Evolutionary conservation across 2,888 invertebrate species (phyloP).

Genomic region (Cantharis rufa): DNA sequence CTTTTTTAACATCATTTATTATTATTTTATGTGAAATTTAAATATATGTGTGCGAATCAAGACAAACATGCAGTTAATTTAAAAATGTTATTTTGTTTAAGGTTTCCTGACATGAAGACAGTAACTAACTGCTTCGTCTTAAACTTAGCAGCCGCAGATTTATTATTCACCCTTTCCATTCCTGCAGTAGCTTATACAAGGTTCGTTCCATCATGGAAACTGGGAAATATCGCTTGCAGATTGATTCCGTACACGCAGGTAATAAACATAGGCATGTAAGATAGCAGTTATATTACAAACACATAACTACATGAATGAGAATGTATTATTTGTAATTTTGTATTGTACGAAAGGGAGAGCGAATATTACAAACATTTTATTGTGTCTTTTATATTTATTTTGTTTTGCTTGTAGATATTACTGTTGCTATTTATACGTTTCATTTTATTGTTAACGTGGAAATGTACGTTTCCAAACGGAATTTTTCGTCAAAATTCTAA

Average conservation of each 20-base stretch:
- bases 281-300: not conserved
- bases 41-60: not conserved
- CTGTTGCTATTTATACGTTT: not conserved
- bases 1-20: not conserved
- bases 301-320: not conserved
- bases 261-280: constrained; percentile 28
- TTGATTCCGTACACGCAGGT: constrained; percentile 63
- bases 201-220: constrained; percentile 58
- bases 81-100: constrained; percentile 35
- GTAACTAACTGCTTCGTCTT: constrained; percentile 63
- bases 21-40: not conserved
- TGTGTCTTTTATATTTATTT: not conserved
- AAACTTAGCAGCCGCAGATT: constrained; percentile 68
- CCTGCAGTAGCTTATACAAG: constrained; percentile 61
- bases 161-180: constrained; percentile 61
- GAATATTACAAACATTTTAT: not conserved
- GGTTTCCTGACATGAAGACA: constrained; percentile 59
- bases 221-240: constrained; percentile 59
- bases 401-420: not conserved
- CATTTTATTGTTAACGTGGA: not conserved
- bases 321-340: not conserved
- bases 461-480: not conserved
- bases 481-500: not conserved
- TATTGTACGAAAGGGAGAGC: not conserved
- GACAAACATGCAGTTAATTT: not conserved